Conservation (phyloP, 2,113 vertebrate species). For the Python bivittatus region DNA sequence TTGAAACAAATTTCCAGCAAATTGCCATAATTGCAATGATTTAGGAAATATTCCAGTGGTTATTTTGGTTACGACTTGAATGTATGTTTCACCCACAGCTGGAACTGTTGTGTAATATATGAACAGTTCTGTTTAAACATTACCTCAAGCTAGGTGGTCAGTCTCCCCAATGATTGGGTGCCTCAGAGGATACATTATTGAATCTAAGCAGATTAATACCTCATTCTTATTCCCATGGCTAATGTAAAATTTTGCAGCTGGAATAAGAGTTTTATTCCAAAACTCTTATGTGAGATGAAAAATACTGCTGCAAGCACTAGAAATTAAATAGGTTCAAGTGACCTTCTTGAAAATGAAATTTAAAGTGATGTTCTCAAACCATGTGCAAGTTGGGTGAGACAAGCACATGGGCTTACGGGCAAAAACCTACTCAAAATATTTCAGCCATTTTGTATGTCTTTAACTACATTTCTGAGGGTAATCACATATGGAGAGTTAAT, state of each 20-base stretch:
- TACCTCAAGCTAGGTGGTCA: slow-evolving; percentile 57
- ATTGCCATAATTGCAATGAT: slow-evolving; percentile 30
- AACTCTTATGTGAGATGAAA: slow-evolving; percentile 47
- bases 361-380: slow-evolving; percentile 33
- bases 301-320: slow-evolving; percentile 41
- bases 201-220: slow-evolving; percentile 63
- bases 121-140: slow-evolving; percentile 65
- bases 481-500: background rate
- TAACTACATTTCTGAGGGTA: background rate
- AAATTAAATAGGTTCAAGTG: slow-evolving; percentile 42
- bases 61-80: slow-evolving; percentile 60
- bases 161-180: slow-evolving; percentile 51
- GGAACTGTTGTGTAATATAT: slow-evolving; percentile 47
- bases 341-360: slow-evolving; percentile 35
- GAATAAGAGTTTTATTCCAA: slow-evolving; percentile 50
- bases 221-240: slow-evolving; percentile 60
- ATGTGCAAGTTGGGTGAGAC: slow-evolving; percentile 19
- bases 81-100: slow-evolving; percentile 59
- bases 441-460: background rate
- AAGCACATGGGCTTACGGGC: background rate
- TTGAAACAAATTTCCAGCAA: slow-evolving; percentile 42
- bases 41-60: slow-evolving; percentile 32
- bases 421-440: slow-evolving; percentile 3
- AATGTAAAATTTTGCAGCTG: slow-evolving; percentile 56
- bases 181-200: slow-evolving; percentile 60